phyloP scores from a whole-genome alignment of 2,888 invertebrate genomes.

The Sminthurinus aureus region DNA sequence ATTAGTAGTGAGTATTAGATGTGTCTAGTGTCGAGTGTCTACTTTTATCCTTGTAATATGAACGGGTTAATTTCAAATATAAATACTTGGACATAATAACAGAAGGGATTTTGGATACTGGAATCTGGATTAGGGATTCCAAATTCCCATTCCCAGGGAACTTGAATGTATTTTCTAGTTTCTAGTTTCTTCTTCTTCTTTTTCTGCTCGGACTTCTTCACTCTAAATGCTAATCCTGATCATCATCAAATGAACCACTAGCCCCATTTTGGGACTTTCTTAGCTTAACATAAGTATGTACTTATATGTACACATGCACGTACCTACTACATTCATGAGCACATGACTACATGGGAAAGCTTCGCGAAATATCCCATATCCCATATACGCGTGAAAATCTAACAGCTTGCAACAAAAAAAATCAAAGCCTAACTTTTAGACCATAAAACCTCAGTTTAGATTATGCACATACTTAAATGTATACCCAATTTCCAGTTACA shows the following conservation, averaged over 20 bases:
- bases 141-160: constrained; percentile 6
- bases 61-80: neutral
- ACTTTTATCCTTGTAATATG: neutral
- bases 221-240: constrained; percentile 56
- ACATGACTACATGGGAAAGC: neutral
- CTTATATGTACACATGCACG: neutral
- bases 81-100: neutral
- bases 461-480: no score
- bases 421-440: no score
- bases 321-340: neutral
- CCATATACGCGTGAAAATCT: no score
- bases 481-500: no score
- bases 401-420: no score
- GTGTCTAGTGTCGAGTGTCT: no score
- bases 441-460: no score
- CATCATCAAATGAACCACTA: constrained; percentile 51
- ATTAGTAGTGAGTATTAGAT: no score
- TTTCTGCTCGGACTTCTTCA: constrained; percentile 10
- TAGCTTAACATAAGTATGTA: constrained; percentile 3
- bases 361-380: no score
- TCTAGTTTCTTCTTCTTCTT: no score
- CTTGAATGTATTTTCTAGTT: no score
- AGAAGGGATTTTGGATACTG: no score
- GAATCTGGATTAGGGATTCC: neutral
- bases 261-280: constrained; percentile 20